Percentiles rank a stretch among this genome's conserved stretches.
These are phyloP conservation scores for Macaca fascicularis DNA, from an alignment of 2,113 vertebrate species.

Conservation along the genomic window DNA sequence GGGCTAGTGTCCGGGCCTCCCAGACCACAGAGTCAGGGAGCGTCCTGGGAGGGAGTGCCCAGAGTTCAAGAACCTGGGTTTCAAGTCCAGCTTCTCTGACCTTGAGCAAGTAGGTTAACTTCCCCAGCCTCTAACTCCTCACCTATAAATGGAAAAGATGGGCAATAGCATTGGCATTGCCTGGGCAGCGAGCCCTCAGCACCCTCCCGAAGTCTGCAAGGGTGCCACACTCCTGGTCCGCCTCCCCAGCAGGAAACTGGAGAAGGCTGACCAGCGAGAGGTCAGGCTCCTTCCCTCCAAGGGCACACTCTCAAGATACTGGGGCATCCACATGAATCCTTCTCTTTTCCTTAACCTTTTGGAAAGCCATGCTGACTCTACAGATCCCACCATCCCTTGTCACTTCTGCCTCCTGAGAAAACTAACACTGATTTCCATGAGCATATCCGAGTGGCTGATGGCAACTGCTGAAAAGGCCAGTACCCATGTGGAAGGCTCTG, in stretches of 20 bases:
- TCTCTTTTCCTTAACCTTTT: neutral
- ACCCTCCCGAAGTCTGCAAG: neutral
- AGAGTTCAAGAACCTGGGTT: neutral
- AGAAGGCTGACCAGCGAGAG: neutral
- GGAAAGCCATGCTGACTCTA: neutral
- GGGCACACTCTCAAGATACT: neutral
- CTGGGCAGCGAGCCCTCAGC: neutral
- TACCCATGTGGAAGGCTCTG: accelerated
- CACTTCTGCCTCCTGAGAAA: neutral
- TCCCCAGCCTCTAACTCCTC: neutral
- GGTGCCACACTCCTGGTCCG: no score
- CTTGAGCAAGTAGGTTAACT: neutral
- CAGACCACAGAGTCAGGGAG: neutral
- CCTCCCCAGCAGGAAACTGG: neutral
- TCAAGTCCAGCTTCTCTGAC: neutral
- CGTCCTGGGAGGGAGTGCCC: accelerated
- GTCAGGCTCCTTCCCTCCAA: neutral
- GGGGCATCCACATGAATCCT: no score
- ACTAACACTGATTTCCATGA: no score
- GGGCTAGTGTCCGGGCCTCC: accelerated
- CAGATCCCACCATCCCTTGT: neutral
- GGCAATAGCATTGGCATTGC: accelerated
- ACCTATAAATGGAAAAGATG: neutral
- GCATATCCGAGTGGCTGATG: accelerated
- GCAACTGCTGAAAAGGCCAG: neutral